Base-by-base conservation (phyloP, 2,888 invertebrate genomes). In the Cheilosia scutellata region DNA sequence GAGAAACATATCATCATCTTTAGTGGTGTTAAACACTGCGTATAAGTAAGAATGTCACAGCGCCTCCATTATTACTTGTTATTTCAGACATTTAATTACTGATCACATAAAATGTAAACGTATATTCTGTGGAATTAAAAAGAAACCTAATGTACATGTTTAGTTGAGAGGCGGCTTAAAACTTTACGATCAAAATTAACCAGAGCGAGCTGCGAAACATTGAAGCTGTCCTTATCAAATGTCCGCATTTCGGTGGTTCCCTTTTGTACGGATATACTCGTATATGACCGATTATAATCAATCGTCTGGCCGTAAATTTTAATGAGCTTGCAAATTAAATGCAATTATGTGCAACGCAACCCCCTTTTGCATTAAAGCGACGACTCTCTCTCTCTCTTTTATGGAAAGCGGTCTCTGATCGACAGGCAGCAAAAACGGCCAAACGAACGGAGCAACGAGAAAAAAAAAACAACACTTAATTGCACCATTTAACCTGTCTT, bases 401-500 rank as follows among this genome's bases (percentile, higher is more conserved):
- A 47, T 62, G 49, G 47, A 66, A 66, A 75, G 70, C 58, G 60
- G 71, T 33, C 68, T 49, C 77, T 77, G 89, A 84, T 82, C 76
- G 88, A 88, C 87, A 89, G 88, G 87, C 89, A 90, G 89, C 87
- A 89, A 55, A 40, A 42, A 66, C 76, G 65, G 65, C 6, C 3
- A 70, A 16, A 40, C 37, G 55, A 60, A 57, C 27, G 31, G 60
- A 55, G 62, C 55, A 29, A 33, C 58, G 20, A 20, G 20, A 51
- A 72, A 60, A 68, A 87, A 79, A 75, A 88, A 87, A 89, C 88
- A 89, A 87, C 89, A 91, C 90, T 91, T 91, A 91, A 91, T 91
- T 91, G 92, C 91, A 91, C 90, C 91, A 90, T 91, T 91, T 91
- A 92, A 92, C 90, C 90, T 90, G 91, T 91, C 92, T 91, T 91